Evolutionary conservation across 2,888 invertebrate genomes (phyloP), one percentile per base, ranked within the genome.

Genomic region (Malthinus seriepunctatus): DNA sequence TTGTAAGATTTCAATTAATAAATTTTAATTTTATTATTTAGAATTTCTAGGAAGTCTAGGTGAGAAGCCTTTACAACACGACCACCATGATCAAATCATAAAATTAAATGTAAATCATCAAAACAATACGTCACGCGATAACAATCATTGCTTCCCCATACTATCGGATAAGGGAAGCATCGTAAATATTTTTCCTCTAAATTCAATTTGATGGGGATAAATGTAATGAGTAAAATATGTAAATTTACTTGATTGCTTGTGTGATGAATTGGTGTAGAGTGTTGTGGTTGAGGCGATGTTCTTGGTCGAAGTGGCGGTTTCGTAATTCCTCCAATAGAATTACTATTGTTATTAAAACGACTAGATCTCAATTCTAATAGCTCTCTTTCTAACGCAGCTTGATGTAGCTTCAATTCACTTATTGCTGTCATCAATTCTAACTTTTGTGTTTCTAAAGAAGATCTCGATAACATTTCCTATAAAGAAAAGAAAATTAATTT

Each of bases 361-460:
- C 74, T 79, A 53, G 74, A 78, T 52, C 90, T 85, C 50, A 95
- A 82, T 70, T 95, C 92, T 51, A 90, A 75, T 71, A 94, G 90
- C 67, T 97, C 96, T 56, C 93, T 86, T 75, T 97, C 97, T 49
- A 95, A 82, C 33, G 91, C 88, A 4, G 92, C 89, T 65, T 91
- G 88, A 66, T 92, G 90, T 61, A 96, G 81, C 72, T 97, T 93
- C 67, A 97, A 84, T 76, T 95, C 95, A 61, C 96, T 95, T 67
- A 98, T 84, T 68, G 97, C 94, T 37, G 94, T 93, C 81, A 97
- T 84, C 65, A 98, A 81, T 79, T 97, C 97, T 70, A 97, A 80
- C 79, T 97, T 96, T 79, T 96, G 95, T 0, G 95, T 95, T 82
- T 97, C 97, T 62, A 97, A 79, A 2, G 94, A 90, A 12, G 95